Conservation (phyloP, 2,113 vertebrate species). For the Podarcis raffonei region DNA sequence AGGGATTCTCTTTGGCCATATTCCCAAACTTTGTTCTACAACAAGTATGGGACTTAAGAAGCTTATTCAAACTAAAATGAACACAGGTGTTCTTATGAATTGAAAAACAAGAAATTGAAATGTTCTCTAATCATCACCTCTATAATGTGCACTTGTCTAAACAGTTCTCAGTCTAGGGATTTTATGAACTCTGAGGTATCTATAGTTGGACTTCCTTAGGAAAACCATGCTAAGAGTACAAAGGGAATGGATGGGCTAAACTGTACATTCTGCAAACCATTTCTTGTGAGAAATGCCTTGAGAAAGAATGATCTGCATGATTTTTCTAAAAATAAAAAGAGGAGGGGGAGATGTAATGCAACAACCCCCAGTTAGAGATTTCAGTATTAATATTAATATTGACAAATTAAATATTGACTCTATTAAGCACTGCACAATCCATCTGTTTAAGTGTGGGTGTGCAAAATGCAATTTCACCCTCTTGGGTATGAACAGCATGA, state of each 20-base stretch:
- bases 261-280: not conserved
- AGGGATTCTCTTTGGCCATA: not conserved
- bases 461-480: not conserved
- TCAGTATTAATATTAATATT: constrained; percentile 33
- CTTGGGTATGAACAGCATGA: not conserved
- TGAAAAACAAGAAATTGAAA: not conserved
- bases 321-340: not conserved
- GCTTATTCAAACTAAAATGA: not conserved
- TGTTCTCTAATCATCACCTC: not conserved
- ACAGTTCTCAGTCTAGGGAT: not conserved
- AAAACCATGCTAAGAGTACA: not conserved
- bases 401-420: not conserved
- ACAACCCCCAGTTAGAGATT: not conserved
- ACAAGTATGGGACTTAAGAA: too few relatives aligned
- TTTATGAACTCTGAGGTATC: too few relatives aligned
- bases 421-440: not conserved
- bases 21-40: not conserved
- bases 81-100: not conserved
- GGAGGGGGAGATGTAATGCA: not conserved
- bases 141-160: not conserved
- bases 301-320: not conserved
- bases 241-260: not conserved
- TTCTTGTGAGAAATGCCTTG: not conserved
- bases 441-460: not conserved
- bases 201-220: not conserved